A percentile compares a stretch with the other conserved stretches of the same genome.
These are phyloP conservation scores for Vireo griseus DNA, from an alignment of 2,797 vertebrate genomes.

Conservation along the genomic window DNA sequence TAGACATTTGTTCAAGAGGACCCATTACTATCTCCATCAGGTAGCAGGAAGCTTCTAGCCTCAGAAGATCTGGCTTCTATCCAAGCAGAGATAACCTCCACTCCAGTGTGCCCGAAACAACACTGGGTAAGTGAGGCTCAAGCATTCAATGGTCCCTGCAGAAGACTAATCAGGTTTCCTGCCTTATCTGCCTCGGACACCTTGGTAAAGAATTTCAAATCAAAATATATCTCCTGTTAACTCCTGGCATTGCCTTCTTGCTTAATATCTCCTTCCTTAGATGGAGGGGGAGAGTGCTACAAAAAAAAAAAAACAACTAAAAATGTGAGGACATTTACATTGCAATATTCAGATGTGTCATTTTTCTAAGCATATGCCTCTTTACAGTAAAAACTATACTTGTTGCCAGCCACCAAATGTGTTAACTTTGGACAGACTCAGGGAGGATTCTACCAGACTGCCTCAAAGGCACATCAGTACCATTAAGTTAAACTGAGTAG, in stretches of 20 bases:
- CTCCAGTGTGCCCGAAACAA: background rate
- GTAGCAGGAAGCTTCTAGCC: background rate
- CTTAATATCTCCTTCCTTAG: background rate
- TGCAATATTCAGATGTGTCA: background rate
- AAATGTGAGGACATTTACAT: background rate
- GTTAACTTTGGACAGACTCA: background rate
- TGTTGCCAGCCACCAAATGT: background rate
- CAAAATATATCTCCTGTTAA: background rate
- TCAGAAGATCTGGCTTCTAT: background rate
- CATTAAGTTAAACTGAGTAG: background rate
- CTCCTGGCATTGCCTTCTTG: background rate
- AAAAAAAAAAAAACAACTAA: too few species aligned
- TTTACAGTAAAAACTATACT: background rate
- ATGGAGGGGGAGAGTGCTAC: background rate
- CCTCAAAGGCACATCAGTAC: background rate
- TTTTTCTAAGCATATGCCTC: background rate
- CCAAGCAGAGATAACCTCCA: background rate
- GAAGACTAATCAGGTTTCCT: background rate
- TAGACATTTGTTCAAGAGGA: background rate
- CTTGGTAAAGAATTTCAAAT: background rate
- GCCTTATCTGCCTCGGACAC: background rate
- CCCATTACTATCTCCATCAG: background rate
- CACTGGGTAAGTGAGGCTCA: background rate
- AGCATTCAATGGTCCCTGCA: background rate
- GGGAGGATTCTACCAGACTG: background rate